phyloP scores from a whole-genome alignment of 1,140 invertebrate genomes.

The Sitobion miscanthi region DNA sequence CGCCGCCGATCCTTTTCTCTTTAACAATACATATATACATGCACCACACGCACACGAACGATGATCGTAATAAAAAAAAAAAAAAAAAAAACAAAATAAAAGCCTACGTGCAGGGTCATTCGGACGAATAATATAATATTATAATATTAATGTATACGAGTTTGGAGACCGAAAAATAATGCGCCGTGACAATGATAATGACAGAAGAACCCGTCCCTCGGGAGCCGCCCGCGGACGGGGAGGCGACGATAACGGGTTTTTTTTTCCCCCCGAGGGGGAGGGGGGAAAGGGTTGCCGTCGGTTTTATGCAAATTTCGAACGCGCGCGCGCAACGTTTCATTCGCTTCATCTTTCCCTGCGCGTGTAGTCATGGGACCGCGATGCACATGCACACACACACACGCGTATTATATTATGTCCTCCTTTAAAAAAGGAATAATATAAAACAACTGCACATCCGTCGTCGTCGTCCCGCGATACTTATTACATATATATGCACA shows the following conservation, averaged over 20 bases:
- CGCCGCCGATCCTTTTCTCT: constrained; percentile 14
- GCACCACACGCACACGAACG: background rate
- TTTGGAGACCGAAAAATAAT: constrained; percentile 43
- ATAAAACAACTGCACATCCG: background rate
- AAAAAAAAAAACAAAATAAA: background rate
- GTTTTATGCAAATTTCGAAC: constrained; percentile 34
- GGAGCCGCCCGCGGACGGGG: background rate
- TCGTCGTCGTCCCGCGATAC: background rate
- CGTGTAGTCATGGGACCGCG: background rate
- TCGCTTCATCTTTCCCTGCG: background rate
- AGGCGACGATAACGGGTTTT: constrained; percentile 35
- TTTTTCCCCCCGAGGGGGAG: background rate
- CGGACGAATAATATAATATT: constrained; percentile 28
- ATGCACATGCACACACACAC: background rate
- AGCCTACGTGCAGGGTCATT: constrained; percentile 40
- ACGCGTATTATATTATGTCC: background rate
- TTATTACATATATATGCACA: background rate
- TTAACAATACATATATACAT: background rate
- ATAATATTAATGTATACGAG: background rate
- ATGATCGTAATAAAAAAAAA: constrained; percentile 17
- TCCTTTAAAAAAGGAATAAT: background rate
- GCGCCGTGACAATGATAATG: constrained; percentile 43
- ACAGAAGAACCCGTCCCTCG: constrained; percentile 22
- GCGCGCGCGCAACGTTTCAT: background rate
- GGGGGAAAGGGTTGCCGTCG: constrained; percentile 2